These are phyloP conservation scores for Otolemur crassicaudatus DNA, from an alignment of 2,797 vertebrate species.

Conservation along the genomic window DNA sequence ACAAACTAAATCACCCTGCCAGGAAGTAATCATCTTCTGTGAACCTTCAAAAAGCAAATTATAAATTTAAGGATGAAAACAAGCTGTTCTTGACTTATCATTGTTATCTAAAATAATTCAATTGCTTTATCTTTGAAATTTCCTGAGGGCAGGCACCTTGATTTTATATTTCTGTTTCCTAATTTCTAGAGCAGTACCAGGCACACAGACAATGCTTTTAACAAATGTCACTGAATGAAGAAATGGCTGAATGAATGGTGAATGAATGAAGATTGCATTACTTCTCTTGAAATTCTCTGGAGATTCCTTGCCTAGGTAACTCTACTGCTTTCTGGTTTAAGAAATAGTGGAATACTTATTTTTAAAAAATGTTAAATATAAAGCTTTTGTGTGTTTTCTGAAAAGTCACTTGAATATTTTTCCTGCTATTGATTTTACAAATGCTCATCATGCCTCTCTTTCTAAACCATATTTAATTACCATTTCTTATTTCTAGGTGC, in stretches of 20 bases:
- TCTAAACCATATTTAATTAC: background rate
- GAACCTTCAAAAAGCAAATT: slow-evolving; percentile 12
- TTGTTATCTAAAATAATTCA: background rate
- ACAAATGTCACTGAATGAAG: slow-evolving; percentile 7
- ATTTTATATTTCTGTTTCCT: slow-evolving; percentile 5
- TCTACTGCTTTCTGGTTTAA: background rate
- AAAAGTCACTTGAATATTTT: slow-evolving; percentile 44
- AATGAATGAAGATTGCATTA: background rate
- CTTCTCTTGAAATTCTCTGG: slow-evolving; percentile 41
- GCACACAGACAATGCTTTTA: background rate
- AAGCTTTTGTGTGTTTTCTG: background rate
- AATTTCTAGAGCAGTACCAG: background rate
- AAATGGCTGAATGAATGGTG: background rate
- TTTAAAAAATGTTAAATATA: background rate
- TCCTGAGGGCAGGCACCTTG: background rate
- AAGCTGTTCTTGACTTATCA: background rate
- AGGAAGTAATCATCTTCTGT: background rate
- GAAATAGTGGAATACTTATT: background rate
- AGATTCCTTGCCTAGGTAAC: background rate
- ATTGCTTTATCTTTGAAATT: slow-evolving; percentile 5
- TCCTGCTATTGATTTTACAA: background rate
- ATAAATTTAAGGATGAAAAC: slow-evolving; percentile 8
- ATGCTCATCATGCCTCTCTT: background rate
- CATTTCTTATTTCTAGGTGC: background rate
- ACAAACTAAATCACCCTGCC: background rate